Evolutionary conservation across 2,888 invertebrate species (phyloP).

Genomic region (Drosophila rubida): DNA sequence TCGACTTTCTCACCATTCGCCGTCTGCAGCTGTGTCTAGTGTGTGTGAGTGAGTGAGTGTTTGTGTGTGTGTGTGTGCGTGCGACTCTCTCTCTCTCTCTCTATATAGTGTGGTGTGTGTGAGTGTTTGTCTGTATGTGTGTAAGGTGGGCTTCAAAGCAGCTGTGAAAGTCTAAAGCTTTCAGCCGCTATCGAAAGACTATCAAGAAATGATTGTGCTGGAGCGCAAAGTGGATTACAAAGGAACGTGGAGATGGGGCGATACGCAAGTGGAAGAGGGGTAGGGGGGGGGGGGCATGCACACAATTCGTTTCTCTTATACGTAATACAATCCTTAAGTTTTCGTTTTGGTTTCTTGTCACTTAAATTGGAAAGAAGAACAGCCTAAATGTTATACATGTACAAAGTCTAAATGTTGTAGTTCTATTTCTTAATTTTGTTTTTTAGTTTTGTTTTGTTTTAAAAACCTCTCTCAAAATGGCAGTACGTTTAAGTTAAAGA

Average conservation of each 20-base stretch:
- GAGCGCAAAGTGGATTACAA: conserved; percentile 7
- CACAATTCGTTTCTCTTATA: conserved; percentile 20
- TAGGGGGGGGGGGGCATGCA: conserved; percentile 1
- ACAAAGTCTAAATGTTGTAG: conserved; percentile 71
- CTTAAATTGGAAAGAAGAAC: conserved; percentile 67
- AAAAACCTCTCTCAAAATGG: conserved; percentile 75
- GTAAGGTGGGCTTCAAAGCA: conserved; percentile 67
- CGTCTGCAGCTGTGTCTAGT: conserved; percentile 14
- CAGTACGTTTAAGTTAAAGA: conserved; percentile 67
- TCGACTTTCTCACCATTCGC: conserved; percentile 40
- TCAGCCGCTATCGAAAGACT: conserved; percentile 40
- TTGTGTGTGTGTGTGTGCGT: conserved; percentile 11
- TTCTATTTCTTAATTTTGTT: conserved; percentile 19
- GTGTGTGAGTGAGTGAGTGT: conserved; percentile 10
- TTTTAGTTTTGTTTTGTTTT: conserved; percentile 37
- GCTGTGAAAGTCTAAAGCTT: conserved; percentile 47
- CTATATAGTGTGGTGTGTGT: conserved; percentile 1
- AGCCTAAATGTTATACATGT: conserved; percentile 77
- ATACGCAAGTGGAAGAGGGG: conserved; percentile 2
- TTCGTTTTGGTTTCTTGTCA: conserved; percentile 39
- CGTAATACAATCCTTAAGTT: conserved; percentile 39
- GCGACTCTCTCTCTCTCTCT: conserved; percentile 13
- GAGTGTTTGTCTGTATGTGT: conserved; percentile 25
- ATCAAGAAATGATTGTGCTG: conserved; percentile 51
- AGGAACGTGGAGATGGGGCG: neutral